Evolutionary conservation across 2,888 invertebrate species (phyloP), one percentile per base, ranked within the genome.

Genomic region (Tillus elongatus): DNA sequence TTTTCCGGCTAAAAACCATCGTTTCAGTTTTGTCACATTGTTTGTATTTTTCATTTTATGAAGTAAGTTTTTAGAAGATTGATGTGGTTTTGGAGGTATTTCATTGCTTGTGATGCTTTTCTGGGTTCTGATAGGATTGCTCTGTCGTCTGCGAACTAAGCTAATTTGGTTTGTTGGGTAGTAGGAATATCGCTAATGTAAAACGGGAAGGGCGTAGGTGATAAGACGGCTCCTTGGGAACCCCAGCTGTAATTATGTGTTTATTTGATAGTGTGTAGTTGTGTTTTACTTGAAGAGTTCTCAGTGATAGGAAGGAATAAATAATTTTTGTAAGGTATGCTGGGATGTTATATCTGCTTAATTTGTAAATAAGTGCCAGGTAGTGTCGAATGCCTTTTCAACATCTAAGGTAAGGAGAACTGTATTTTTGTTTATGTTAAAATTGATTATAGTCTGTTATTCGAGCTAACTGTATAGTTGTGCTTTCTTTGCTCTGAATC

Each of bases 401-500:
- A 40, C 11, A 16, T 40, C 40, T 3, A 40, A 30, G 14, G 33
- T 13, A 13, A 33, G 14, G 16, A 40, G 10, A 2, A 4, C 8
- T 6, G 40, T 33, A 4, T 4, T 8, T 27, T 37, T 27, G 11
- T 38, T 11, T 33, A 29, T 27, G 12, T 37, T 35, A 15, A 37
- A 44, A 6, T 37, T 35, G 6, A 19, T 9, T n/a, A n/a, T 35
- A 31, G 12, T 38, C 27, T 2, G 24, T 14, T 1, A 45, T 39
- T 15, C 35, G 24, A 3, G 34, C 30, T 15, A 41, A 2, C 33
- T 43, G 36, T 1, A 31, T 19, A 3, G 26, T 24, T 1, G 41
- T 45, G 36, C 35, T 35, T 9, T 40, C 6, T 34, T 28, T 11
- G 4, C 3, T 38, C 41, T 14, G 27, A 45, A 45, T 3, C 45